phyloP scores from a whole-genome alignment of 2,113 vertebrate species.

The Struthidea cinerea region DNA sequence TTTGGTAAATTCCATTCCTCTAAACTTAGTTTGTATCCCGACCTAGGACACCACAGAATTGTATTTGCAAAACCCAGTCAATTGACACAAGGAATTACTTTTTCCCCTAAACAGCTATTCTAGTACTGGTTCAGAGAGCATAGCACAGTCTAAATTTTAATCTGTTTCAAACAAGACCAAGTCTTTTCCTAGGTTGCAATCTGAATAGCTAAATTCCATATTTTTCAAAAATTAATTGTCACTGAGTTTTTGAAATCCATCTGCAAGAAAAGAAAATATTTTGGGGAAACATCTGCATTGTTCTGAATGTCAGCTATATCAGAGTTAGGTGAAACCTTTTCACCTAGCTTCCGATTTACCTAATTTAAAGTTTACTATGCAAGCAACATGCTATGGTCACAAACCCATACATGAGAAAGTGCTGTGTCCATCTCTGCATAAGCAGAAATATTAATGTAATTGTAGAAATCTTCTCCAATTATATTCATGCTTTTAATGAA shows the following conservation, averaged over 20 bases:
- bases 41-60: not conserved
- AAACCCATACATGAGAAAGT: not conserved
- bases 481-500: constrained; percentile 13
- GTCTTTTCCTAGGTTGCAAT: not conserved
- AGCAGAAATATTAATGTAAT: not conserved
- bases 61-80: not conserved
- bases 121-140: not conserved
- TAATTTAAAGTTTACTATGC: not conserved
- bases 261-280: not conserved
- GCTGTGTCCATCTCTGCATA: not conserved
- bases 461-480: not conserved
- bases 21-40: not conserved
- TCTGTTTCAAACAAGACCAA: not conserved
- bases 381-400: not conserved
- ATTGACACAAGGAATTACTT: not conserved
- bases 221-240: not conserved
- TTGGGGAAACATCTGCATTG: not conserved
- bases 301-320: not conserved
- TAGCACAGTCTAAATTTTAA: not conserved
- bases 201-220: not conserved
- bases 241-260: not conserved
- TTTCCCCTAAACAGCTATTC: not conserved
- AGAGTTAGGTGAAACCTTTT: not conserved
- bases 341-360: not conserved
- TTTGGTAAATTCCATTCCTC: not conserved